These are phyloP conservation scores for Nansenia antarctica DNA, from an alignment of 2,113 vertebrate genomes.

Conservation along the genomic window DNA sequence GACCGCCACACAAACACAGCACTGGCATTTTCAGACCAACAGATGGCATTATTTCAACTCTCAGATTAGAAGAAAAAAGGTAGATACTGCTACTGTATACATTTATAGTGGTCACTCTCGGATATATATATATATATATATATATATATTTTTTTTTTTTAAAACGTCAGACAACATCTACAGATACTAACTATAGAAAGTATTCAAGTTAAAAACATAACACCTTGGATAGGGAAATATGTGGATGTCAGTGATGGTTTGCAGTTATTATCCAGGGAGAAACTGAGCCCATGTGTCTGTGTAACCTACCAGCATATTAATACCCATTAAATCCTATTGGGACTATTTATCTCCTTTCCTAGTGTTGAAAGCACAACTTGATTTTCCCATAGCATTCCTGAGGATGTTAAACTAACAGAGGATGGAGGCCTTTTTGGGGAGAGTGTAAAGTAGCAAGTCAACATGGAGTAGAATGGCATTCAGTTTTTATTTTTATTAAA, in stretches of 20 bases:
- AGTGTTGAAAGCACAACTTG: constrained; percentile 32
- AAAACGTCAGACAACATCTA: no score
- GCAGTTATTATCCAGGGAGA: not conserved
- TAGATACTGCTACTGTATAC: no score
- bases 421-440: constrained; percentile 26
- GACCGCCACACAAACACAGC: not conserved
- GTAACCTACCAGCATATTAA: constrained; percentile 38
- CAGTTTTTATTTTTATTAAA: not conserved
- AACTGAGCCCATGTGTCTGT: constrained; percentile 10
- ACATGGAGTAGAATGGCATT: constrained; percentile 1
- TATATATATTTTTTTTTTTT: no score
- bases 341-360: constrained; percentile 36
- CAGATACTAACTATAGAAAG: no score
- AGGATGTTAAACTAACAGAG: constrained; percentile 47
- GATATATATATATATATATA: not conserved
- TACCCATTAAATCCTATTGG: constrained; percentile 35
- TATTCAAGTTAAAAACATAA: no score
- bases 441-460: constrained; percentile 12
- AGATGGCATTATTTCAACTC: no score
- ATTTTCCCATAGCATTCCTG: constrained; percentile 52
- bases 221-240: not conserved
- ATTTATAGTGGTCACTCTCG: no score
- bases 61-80: no score
- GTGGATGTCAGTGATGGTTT: not conserved
- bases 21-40: not conserved